Evolutionary conservation across 2,113 vertebrate species (phyloP), one percentile per base, ranked within the genome.

Genomic region (Myrmophylax atrothorax): DNA sequence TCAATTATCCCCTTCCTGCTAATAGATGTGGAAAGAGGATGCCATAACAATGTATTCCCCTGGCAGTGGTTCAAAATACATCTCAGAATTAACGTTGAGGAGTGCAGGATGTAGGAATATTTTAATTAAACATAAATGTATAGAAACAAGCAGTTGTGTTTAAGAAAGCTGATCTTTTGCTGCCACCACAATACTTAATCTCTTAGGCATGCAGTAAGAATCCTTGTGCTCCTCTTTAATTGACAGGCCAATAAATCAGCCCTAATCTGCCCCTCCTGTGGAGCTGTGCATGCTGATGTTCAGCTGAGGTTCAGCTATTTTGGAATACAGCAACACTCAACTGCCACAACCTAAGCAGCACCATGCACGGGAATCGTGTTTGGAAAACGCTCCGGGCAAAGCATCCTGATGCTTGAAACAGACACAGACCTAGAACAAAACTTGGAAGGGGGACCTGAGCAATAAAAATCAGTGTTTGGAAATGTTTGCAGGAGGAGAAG

Each of bases 1-100:
- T 95, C 96, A 96, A 94, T 97, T 96, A 93, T 86, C 92, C 93
- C 93, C 91, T 91, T 95, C 86, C 90, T 96, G 82, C 94, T 95
- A 95, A 95, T 90, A 96, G 95, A 92, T 44, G 89, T 90, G 96
- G 96, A 93, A 95, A 88, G 90, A 84, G 90, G 95, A 95, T 94
- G 95, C 78, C 93, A 74, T 84, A 92, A 95, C 96, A 96, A 95
- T 89, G 87, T 92, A 94, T 87, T 95, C 89, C 90, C 93, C 89
- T 96, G 93, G 94, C 87, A 88, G 20, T 10, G 35, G 77, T 94
- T 97, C 95, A 94, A 96, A 96, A 95, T 52, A 84, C 92, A 95
- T 55, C 84, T 89, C 84, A 9, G 63, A 75, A 91, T 73, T 94
- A 52, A 96, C 47, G 70, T 18, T 63, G 87, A 93, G 53, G 37